Base-by-base conservation (phyloP, 1,140 invertebrate genomes). In the Scaptomyza hsui region DNA sequence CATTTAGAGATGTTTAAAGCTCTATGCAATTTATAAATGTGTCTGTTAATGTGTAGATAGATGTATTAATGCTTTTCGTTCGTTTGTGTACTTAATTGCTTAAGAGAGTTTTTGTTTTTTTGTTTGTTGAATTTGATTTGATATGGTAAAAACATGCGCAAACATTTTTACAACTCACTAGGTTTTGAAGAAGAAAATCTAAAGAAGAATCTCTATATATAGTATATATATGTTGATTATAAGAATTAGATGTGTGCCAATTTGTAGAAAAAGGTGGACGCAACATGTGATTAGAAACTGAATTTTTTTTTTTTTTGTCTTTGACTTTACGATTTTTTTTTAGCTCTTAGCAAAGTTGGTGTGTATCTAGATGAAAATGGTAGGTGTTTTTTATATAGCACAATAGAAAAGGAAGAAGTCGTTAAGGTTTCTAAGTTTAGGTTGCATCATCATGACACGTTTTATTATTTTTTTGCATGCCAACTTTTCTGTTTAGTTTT, bases 131-230 rank as follows among this genome's bases (percentile, higher is more conserved):
- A 42, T 41, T 57, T 45, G 48, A 13, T 67, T 65, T 57, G 71
- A 53, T 78, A 78, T 59, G 68, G 62, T 79, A 51, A 83, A 81
- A 86, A 79, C 80, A 85, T 85, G 80, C 80, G 72, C 80, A 86
- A 85, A 80, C 81, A 86, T 85, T 86, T 85, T 64, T 78, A 88
- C 82, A 88, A 89, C 60, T 86, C 78, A 75, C 81, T 88, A 88
- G 61, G 67, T 65, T 85, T 86, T 67, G 67, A 78, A 72, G 67
- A 78, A 72, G 75, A 79, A 71, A 80, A 79, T 83, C 75, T 78
- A 88, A 29, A 88, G 67, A 57, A 78, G 56, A 75, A 75, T 72
- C 65, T 62, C 74, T 88, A 74, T 62, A 53, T 60, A 60, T 72
- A 56, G 29, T 88, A 71, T 26, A 26, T 53, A 53, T 61, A 60